These are phyloP conservation scores for Lepidurus arcticus DNA, from an alignment of 1,140 invertebrate genomes.

Conservation along the genomic window DNA sequence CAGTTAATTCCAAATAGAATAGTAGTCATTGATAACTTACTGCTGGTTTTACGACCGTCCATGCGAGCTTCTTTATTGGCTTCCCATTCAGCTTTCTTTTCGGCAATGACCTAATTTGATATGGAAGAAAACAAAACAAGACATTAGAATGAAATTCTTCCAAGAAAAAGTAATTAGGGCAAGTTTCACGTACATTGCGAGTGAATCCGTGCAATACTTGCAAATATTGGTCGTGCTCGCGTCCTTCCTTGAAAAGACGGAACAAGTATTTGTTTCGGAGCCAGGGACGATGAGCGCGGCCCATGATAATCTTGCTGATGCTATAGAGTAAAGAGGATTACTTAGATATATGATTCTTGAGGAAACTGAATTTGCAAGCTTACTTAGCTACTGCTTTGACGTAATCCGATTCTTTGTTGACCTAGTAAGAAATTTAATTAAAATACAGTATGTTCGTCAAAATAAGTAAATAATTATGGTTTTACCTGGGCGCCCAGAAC, in stretches of 20 bases:
- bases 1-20: not conserved
- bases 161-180: not conserved
- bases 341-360: not conserved
- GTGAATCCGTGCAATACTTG: constrained; percentile 80
- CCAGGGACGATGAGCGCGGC: constrained; percentile 77
- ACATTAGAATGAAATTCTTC: not conserved
- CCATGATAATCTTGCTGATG: constrained; percentile 73
- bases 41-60: constrained; percentile 21
- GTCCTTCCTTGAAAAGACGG: constrained; percentile 66
- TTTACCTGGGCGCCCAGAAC: not conserved
- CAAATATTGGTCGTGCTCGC: constrained; percentile 65
- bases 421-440: not conserved
- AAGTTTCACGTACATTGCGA: constrained; percentile 52
- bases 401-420: constrained; percentile 10
- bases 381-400: not conserved
- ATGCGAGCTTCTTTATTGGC: constrained; percentile 40
- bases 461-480: not conserved
- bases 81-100: constrained; percentile 27
- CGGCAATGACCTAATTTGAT: not conserved
- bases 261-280: constrained; percentile 74
- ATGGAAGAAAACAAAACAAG: not conserved
- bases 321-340: constrained; percentile 40
- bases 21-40: not conserved
- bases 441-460: no score
- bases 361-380: not conserved